These are phyloP conservation scores for Lochmaea capreae DNA, from an alignment of 2,888 invertebrate genomes.

Conservation along the genomic window DNA sequence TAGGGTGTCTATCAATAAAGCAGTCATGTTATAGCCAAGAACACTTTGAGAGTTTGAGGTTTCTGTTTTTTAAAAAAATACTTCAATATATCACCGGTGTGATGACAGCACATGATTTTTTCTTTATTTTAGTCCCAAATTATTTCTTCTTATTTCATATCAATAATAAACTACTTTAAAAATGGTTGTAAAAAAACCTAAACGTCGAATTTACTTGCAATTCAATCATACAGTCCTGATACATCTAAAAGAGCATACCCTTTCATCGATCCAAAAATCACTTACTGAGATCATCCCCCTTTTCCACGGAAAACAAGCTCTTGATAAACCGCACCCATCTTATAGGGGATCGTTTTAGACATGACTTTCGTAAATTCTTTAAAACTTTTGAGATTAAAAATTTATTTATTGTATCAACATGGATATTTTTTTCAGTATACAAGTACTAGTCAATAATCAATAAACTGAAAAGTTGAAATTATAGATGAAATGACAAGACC, in stretches of 20 bases:
- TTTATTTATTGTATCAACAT: neutral
- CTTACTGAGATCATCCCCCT: constrained; percentile 13
- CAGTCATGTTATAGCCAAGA: too few species aligned
- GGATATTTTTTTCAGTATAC: neutral
- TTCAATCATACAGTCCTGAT: neutral
- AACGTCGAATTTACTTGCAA: too few species aligned
- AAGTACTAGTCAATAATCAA: neutral
- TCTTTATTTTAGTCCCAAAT: too few species aligned
- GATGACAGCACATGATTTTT: too few species aligned
- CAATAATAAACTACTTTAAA: too few species aligned
- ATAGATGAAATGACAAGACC: too few species aligned
- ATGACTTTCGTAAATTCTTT: constrained; percentile 1
- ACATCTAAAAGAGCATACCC: neutral
- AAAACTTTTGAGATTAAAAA: neutral
- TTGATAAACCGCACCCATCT: constrained; percentile 15
- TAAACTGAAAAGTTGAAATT: neutral
- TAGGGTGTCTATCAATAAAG: too few species aligned
- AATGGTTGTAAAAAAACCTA: too few species aligned
- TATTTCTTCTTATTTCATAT: too few species aligned
- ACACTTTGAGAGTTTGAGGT: too few species aligned
- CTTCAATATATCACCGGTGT: too few species aligned
- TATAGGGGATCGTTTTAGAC: constrained; percentile 10
- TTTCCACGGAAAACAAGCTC: constrained; percentile 11
- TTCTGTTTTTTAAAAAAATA: too few species aligned
- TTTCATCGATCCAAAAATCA: constrained; percentile 14